Evolutionary conservation across 2,888 invertebrate genomes (phyloP), one percentile per base, ranked within the genome.

Genomic region (Dascillus cervinus): DNA sequence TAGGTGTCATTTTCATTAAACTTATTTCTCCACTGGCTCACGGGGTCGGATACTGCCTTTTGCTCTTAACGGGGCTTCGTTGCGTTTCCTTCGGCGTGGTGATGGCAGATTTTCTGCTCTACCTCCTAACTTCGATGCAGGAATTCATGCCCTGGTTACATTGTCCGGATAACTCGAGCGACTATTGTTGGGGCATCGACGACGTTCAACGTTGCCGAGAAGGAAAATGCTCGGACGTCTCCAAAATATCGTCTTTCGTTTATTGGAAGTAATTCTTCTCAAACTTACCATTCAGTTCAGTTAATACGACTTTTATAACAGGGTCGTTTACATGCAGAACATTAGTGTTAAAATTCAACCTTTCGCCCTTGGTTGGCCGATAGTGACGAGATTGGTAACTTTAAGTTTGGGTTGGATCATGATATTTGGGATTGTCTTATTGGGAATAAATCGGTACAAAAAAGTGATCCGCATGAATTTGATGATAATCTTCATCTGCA

Each of bases 201-300:
- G n/a, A n/a, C n/a, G n/a, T n/a, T n/a, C 8, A 11, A 3, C 30
- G 29, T 13, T 34, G 34, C 11, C 13, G 9, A 6, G 9, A 28
- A 3, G 19, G 31, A 10, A 46, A 46, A 13, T 6, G 46, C 9
- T 25, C 17, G 8, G 21, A 31, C 1, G 29, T 14, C 1, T 22
- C 26, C 2, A 10, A 15, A 9, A 20, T 29, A 17, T 32, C 46
- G 2, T 26, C 40, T 8, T 35, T 33, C 10, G 12, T 41, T 22
- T 48, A 48, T 23, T 47, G 41, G 40, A 37, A 34, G 35, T 34
- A 39, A 40, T 4, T n/a, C n/a, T n/a, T n/a, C n/a, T n/a, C n/a
- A n/a, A n/a, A n/a, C n/a, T n/a, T n/a, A n/a, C n/a, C n/a, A n/a
- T n/a, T n/a, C n/a, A n/a, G n/a, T n/a, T n/a, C n/a, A n/a, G n/a